Evolutionary conservation across 2,797 vertebrate genomes (phyloP).

Genomic region (Intellagama lesueurii): DNA sequence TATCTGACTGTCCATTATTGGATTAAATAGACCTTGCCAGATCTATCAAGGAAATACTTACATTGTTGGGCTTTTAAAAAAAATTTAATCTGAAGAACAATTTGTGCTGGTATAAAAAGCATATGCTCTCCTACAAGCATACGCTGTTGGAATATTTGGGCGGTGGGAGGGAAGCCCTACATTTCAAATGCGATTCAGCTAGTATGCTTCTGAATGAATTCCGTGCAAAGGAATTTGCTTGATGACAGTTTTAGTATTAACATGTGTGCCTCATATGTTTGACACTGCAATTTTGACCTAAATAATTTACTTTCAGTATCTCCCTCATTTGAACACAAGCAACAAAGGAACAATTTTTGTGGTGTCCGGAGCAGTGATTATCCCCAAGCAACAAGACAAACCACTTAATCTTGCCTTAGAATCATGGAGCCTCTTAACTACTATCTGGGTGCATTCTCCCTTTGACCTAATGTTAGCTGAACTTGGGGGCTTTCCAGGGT

Average conservation of each 20-base stretch:
- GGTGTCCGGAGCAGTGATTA: neutral
- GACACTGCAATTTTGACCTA: neutral
- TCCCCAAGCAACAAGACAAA: neutral
- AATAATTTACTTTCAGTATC: neutral
- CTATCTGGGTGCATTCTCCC: neutral
- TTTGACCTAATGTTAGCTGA: constrained; percentile 8
- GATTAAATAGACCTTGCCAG: neutral
- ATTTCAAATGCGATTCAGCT: neutral
- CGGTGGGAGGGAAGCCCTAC: too few species aligned
- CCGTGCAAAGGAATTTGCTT: neutral
- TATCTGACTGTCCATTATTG: neutral
- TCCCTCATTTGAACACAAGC: neutral
- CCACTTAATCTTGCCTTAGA: constrained; percentile 4
- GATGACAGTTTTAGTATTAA: neutral
- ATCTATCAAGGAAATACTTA: neutral
- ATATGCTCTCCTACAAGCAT: too few species aligned
- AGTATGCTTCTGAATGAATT: neutral
- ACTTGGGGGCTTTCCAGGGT: neutral
- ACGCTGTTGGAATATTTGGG: neutral
- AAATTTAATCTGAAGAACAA: neutral
- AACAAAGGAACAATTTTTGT: neutral
- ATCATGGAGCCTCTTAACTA: constrained; percentile 5
- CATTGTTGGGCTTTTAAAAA: neutral
- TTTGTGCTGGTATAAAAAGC: neutral
- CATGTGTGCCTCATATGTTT: neutral